These are phyloP conservation scores for Hemithea aestivaria DNA, from an alignment of 2,888 invertebrate genomes.

Conservation along the genomic window DNA sequence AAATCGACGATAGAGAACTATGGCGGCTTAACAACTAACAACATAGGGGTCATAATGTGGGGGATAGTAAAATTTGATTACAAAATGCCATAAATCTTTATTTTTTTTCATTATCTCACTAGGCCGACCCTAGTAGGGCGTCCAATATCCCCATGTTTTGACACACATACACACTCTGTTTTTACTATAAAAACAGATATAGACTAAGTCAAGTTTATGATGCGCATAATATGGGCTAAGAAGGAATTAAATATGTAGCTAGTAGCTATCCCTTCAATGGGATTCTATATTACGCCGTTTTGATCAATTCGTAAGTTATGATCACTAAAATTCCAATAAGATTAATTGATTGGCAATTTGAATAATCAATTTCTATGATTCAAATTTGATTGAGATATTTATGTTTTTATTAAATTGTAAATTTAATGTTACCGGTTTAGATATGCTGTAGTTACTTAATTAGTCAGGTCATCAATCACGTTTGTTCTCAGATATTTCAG, in stretches of 20 bases:
- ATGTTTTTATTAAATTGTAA: not conserved
- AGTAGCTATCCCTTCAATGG: no score
- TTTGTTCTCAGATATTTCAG: conserved; percentile 25
- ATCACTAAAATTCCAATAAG: conserved; percentile 36
- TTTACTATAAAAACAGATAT: conserved; percentile 66
- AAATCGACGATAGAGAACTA: conserved; percentile 52
- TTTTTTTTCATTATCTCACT: conserved; percentile 74
- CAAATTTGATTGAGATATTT: conserved; percentile 7
- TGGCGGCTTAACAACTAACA: conserved; percentile 45
- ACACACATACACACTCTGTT: conserved; percentile 68
- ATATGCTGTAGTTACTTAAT: conserved; percentile 3
- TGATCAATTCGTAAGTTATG: conserved; percentile 40
- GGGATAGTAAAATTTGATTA: conserved; percentile 75
- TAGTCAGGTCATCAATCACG: conserved; percentile 26
- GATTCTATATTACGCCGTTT: no score
- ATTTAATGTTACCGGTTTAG: not conserved
- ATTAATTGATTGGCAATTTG: conserved; percentile 22
- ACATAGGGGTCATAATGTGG: conserved; percentile 54
- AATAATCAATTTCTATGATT: conserved; percentile 6
- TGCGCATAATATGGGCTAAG: conserved; percentile 70
- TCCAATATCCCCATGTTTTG: conserved; percentile 73
- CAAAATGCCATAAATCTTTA: conserved; percentile 76
- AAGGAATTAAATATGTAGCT: no score
- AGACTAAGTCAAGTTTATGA: conserved; percentile 72
- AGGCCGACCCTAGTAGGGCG: conserved; percentile 50